Conservation (phyloP, 2,797 vertebrate genomes). For the Alcedo quadribrachys region DNA sequence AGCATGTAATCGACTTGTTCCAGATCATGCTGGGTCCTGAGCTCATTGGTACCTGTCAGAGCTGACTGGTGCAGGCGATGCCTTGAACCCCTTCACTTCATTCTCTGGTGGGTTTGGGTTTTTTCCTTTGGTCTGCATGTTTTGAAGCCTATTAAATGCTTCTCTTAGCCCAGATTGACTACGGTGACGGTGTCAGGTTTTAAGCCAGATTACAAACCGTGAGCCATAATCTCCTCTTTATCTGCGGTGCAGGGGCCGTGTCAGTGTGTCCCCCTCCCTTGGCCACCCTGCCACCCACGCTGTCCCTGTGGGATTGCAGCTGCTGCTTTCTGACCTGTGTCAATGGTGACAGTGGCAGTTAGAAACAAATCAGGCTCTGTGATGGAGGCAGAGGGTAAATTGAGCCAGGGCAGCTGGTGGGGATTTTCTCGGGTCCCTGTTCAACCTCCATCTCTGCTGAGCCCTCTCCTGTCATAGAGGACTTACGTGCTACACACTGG, state of each 20-base stretch:
- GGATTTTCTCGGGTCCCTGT: rapidly evolving
- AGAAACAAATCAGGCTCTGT: not conserved
- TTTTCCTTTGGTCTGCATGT: not conserved
- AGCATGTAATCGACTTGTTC: not conserved
- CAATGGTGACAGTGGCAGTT: not conserved
- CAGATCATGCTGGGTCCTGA: not conserved
- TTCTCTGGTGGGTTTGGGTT: not conserved
- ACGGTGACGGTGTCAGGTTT: conserved; percentile 41
- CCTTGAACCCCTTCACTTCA: not conserved
- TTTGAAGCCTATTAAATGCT: conserved; percentile 59
- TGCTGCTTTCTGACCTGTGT: not conserved
- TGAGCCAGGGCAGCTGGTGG: rapidly evolving
- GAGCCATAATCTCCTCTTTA: conserved; percentile 55
- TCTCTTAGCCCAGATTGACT: conserved; percentile 51
- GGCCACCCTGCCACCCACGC: not conserved
- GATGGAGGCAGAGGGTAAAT: not conserved
- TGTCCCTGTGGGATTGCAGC: not conserved
- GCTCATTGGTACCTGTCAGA: not conserved
- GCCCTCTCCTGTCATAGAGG: rapidly evolving
- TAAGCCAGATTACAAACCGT: conserved; percentile 47
- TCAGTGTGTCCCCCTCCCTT: not conserved
- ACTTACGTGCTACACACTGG: not conserved
- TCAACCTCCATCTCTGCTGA: not conserved
- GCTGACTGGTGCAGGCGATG: not conserved
- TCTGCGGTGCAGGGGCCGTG: not conserved